Evolutionary conservation across 2,113 vertebrate species (phyloP).

Genomic region (Nothocercus nigrocapillus): DNA sequence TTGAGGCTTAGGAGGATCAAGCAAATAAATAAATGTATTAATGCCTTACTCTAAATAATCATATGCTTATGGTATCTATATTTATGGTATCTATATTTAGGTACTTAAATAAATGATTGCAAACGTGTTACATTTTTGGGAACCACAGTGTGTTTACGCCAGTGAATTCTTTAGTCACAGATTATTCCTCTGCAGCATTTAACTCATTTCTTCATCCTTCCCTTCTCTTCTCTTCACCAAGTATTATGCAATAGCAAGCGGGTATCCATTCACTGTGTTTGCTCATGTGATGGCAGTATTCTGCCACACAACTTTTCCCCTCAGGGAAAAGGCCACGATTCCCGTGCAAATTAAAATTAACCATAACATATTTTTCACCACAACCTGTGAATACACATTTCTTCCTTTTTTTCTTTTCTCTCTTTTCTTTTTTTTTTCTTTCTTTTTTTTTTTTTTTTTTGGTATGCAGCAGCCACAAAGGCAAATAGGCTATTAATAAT

Average conservation of each 20-base stretch:
- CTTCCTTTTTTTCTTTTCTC: background rate
- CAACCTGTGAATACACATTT: background rate
- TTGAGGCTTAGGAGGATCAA: background rate
- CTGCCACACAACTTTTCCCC: background rate
- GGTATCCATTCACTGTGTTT: background rate
- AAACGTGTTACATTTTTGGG: background rate
- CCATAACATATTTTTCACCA: background rate
- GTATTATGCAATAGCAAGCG: background rate
- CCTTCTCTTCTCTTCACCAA: background rate
- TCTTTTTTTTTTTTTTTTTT: background rate
- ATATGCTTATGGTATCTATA: background rate
- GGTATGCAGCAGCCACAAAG: background rate
- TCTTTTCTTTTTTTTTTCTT: background rate
- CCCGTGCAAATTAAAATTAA: background rate
- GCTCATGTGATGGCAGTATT: background rate
- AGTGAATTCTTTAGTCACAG: conserved; percentile 24
- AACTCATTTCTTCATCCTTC: conserved; percentile 26
- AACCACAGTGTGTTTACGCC: background rate
- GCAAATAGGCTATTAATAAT: background rate
- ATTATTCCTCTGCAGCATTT: conserved; percentile 3
- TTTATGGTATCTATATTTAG: background rate
- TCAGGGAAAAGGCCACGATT: background rate
- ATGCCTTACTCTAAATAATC: background rate
- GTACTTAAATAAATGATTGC: background rate
- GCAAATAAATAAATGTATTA: background rate